Evolutionary conservation across 2,888 invertebrate species (phyloP), one percentile per base, ranked within the genome.

Genomic region (Drosophila setosimentum): DNA sequence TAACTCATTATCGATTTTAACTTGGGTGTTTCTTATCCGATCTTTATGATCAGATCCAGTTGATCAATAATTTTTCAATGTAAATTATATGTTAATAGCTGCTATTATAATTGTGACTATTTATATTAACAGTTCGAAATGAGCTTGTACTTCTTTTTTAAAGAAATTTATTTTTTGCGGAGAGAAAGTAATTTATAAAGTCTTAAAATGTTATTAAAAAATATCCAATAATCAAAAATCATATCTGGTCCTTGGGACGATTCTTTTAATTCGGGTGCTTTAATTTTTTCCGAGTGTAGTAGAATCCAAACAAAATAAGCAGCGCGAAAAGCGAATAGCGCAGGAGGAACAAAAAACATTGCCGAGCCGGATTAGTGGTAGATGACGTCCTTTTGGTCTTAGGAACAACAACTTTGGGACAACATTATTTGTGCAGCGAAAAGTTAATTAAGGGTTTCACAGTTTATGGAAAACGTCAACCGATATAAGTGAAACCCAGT

Each of bases 371-470:
- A 79, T 76, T 78, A 78, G 61, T 73, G 66, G 67, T 45, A 55
- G 55, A 61, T 73, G 50, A 61, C 42, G 63, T 73, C 35, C 72
- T 50, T 33, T 40, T 33, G 11, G 33, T 42, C 68, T 29, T 54
- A 55, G 55, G 27, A 13, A 37, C 53, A 53, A 21, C 21, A 24
- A 33, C 53, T 66, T 57, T 21, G 32, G 21, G n/a, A 63, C 64
- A 53, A 54, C 68, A 76, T 81, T 69, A 78, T 80, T 80, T 59
- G 68, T 71, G 68, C 49, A 58, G 51, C 66, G 67, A 68, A 89
- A 83, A 90, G 85, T 85, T 85, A 85, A 85, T 85, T 85, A 85
- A 83, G 89, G 91, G 84, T 90, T 90, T 90, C 89, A 75, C 84
- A 83, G 82, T 81, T 84, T 66, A 85, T 78, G 76, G 61, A 74